Conservation (phyloP, 2,888 invertebrate genomes). For the Apodemia zela region DNA sequence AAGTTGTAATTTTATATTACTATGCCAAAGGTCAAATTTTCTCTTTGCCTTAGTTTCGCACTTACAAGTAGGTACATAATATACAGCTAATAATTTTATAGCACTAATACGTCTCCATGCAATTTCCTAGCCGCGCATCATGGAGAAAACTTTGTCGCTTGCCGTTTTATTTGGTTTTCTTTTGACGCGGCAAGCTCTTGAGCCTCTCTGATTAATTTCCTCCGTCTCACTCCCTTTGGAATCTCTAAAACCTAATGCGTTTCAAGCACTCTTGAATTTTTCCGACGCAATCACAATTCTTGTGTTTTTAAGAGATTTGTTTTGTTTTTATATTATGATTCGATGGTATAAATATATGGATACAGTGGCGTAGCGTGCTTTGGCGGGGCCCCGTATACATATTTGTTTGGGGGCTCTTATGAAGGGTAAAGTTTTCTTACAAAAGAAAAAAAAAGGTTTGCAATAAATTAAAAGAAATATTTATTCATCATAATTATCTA, state of each 20-base stretch:
- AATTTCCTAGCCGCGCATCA: constrained; percentile 18
- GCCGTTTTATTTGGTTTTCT: constrained; percentile 79
- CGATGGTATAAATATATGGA: too few species aligned
- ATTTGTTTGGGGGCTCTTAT: too few species aligned
- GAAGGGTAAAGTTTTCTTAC: too few species aligned
- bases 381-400: too few species aligned
- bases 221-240: constrained; percentile 28
- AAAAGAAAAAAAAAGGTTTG: too few species aligned
- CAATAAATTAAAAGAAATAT: too few species aligned
- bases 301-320: background rate
- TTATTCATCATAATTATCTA: too few species aligned
- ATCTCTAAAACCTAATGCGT: constrained; percentile 18
- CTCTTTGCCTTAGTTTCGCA: too few species aligned
- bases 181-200: constrained; percentile 77
- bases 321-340: too few species aligned
- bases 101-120: constrained; percentile 40
- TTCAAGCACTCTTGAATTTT: constrained; percentile 45
- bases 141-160: constrained; percentile 55
- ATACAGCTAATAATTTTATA: background rate
- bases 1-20: too few species aligned
- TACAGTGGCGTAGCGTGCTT: too few species aligned
- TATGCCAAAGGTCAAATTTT: too few species aligned
- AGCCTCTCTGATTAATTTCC: constrained; percentile 76
- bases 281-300: constrained; percentile 53
- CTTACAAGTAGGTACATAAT: background rate